phyloP scores from a whole-genome alignment of 2,797 vertebrate genomes.

The Cygnus olor region DNA sequence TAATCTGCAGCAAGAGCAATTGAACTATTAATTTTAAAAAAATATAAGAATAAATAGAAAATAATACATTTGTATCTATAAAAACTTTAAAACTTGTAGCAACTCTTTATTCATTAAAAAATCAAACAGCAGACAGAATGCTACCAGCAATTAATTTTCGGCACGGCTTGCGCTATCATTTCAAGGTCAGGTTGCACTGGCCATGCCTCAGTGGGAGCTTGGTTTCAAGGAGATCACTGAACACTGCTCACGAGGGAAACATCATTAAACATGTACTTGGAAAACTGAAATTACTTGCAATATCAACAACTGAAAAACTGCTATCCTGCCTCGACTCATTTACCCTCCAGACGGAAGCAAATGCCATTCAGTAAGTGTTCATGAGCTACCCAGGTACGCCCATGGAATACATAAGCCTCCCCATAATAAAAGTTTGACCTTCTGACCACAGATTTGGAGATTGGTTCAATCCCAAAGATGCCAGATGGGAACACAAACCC shows the following conservation, averaged over 20 bases:
- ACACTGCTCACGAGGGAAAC: neutral
- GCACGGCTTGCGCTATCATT: slow-evolving; percentile 8
- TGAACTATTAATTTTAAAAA: neutral
- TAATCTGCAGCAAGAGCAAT: neutral
- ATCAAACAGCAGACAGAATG: slow-evolving; percentile 32
- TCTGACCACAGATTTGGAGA: neutral
- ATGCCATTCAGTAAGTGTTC: neutral
- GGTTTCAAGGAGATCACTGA: slow-evolving; percentile 23
- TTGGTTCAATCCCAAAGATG: accelerated
- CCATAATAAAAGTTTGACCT: neutral
- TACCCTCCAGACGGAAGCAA: neutral
- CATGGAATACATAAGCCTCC: neutral
- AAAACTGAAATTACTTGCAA: slow-evolving; percentile 1
- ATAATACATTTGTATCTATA: neutral
- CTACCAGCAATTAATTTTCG: slow-evolving; percentile 22
- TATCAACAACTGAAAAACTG: neutral
- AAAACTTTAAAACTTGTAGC: neutral
- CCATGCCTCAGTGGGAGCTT: slow-evolving; percentile 34
- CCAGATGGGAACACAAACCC: neutral
- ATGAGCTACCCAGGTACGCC: neutral
- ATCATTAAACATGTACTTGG: neutral
- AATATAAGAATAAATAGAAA: neutral
- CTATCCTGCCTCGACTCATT: neutral
- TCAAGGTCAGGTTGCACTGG: slow-evolving; percentile 55
- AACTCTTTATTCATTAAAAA: slow-evolving; percentile 35